Percentiles rank a stretch among this genome's conserved stretches.
Evolutionary conservation across 1,140 invertebrate species (phyloP).

Genomic region (Drosophila rhopaloa): DNA sequence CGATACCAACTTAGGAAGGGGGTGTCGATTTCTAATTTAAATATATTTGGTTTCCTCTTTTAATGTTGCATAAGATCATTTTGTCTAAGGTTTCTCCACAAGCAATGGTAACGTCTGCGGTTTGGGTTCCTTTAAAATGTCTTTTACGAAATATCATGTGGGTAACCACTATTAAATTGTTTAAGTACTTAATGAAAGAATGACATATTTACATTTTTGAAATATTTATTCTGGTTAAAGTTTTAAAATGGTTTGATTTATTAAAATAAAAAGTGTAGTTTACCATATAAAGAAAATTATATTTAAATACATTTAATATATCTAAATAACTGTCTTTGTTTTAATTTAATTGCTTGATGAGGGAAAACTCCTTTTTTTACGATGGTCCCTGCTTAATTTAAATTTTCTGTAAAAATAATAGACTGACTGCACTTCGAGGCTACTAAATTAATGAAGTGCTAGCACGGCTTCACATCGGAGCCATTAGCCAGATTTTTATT

Average conservation of each 20-base stretch:
- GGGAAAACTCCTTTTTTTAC: not conserved
- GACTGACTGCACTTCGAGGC: not conserved
- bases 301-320: no score
- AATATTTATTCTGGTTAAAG: no score
- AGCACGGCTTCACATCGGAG: conserved; percentile 18
- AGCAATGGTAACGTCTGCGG: not conserved
- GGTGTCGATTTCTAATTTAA: conserved; percentile 25
- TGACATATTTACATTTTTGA: no score
- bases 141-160: not conserved
- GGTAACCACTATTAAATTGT: not conserved
- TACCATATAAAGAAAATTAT: no score
- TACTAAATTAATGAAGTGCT: conserved; percentile 26
- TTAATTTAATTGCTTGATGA: no score
- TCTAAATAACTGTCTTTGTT: no score
- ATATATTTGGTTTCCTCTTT: conserved; percentile 3
- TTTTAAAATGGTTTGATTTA: no score
- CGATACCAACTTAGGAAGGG: conserved; percentile 14
- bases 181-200: no score
- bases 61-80: not conserved
- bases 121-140: not conserved
- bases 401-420: not conserved
- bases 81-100: not conserved
- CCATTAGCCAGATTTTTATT: conserved; percentile 72
- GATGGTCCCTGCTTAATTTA: not conserved
- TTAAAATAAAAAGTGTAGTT: no score